phyloP scores from a whole-genome alignment of 1,140 invertebrate genomes.

The Meteorus sp. region DNA sequence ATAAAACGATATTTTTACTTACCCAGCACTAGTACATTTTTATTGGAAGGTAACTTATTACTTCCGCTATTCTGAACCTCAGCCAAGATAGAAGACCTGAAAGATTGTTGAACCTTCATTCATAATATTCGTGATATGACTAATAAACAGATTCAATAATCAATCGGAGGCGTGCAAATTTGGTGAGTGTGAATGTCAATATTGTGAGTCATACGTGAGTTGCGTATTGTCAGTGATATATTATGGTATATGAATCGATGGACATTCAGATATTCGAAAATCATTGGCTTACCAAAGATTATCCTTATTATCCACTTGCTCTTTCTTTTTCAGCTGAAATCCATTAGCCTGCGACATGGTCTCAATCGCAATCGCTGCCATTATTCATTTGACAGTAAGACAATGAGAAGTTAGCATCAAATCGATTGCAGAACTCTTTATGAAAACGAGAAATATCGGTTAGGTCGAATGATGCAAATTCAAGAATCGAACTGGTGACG shows the following conservation, averaged over 20 bases:
- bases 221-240: background rate
- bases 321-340: constrained; percentile 67
- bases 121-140: no score
- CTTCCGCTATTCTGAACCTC: constrained; percentile 93
- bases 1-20: no score
- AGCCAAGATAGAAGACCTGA: constrained; percentile 88
- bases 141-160: no score
- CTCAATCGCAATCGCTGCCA: constrained; percentile 46
- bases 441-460: no score
- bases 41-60: constrained; percentile 90
- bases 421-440: no score
- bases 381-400: constrained; percentile 40
- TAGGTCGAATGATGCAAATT: no score
- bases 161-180: no score
- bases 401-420: background rate
- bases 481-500: no score
- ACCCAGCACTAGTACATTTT: constrained; percentile 89
- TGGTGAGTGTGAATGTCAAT: constrained; percentile 15
- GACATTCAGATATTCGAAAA: background rate
- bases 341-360: constrained; percentile 61
- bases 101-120: no score
- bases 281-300: constrained; percentile 61
- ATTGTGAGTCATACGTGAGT: constrained; percentile 16
- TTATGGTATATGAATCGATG: background rate
- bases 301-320: constrained; percentile 64